Conservation (phyloP, 2,888 invertebrate species). For the Idaea dimidiata region DNA sequence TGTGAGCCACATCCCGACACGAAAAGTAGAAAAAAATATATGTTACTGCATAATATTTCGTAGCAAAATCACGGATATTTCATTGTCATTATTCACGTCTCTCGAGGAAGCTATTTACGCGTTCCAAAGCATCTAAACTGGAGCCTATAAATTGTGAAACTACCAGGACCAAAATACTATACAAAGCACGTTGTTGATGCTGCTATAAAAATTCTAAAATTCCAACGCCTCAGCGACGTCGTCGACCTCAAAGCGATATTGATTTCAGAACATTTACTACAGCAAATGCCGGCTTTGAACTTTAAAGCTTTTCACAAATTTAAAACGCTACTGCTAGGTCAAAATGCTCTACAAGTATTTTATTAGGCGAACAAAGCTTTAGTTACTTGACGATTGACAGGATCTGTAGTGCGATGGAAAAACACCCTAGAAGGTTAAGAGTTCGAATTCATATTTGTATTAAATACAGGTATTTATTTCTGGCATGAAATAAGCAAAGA, state of each 20-base stretch:
- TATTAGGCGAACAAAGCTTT: no score
- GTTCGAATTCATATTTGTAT: no score
- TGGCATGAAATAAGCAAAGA: no score
- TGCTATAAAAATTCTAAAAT: constrained; percentile 1
- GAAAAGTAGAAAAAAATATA: no score
- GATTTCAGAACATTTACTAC: background rate
- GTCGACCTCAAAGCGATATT: background rate
- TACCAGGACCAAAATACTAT: background rate
- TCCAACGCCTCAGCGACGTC: background rate
- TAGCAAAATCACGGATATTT: background rate
- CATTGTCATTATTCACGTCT: background rate
- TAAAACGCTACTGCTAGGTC: background rate
- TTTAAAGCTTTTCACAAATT: no score
- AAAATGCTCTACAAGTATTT: no score
- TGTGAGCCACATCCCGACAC: no score
- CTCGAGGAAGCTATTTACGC: background rate
- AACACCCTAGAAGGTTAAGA: no score
- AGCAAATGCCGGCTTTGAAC: background rate
- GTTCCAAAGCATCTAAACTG: background rate
- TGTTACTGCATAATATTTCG: background rate
- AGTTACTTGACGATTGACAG: no score
- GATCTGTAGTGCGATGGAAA: no score
- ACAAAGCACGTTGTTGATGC: background rate
- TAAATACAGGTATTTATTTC: no score
- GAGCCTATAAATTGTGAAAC: background rate